Conservation (phyloP, 2,888 invertebrate genomes). For the Ormyrus thymus region DNA sequence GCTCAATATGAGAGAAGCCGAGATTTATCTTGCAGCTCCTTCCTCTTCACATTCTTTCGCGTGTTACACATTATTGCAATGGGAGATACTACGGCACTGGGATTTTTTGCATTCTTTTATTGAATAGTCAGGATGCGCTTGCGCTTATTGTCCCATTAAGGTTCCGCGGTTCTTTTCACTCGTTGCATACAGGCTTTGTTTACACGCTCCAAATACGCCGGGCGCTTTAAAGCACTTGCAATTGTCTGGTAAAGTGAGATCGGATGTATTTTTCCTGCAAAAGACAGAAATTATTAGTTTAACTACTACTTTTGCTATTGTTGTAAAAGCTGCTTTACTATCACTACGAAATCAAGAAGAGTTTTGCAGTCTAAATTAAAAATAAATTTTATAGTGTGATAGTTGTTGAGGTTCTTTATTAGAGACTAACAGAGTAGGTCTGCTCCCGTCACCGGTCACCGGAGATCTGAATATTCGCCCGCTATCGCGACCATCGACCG, state of each 20-base stretch:
- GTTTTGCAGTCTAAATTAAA: too few species aligned
- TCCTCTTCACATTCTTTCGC: constrained; percentile 2
- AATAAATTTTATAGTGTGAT: too few species aligned
- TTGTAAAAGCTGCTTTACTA: too few species aligned
- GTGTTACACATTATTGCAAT: constrained; percentile 36
- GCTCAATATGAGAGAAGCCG: constrained; percentile 10
- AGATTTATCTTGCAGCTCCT: constrained; percentile 3
- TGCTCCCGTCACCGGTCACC: too few species aligned
- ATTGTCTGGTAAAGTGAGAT: too few species aligned
- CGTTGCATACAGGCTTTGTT: constrained; percentile 31
- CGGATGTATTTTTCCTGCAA: not conserved
- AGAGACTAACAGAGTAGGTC: too few species aligned
- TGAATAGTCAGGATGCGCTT: constrained; percentile 38
- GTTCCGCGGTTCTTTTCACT: not conserved
- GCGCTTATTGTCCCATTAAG: not conserved
- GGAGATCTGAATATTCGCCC: too few species aligned
- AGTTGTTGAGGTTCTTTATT: too few species aligned
- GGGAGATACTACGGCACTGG: not conserved
- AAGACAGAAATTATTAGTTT: not conserved
- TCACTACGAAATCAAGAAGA: too few species aligned
- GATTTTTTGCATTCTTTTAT: constrained; percentile 46
- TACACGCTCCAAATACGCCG: constrained; percentile 20
- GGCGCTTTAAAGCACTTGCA: not conserved
- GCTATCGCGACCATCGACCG: too few species aligned
- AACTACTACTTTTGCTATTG: not conserved